Percentiles rank a stretch among this genome's conserved stretches.
These are phyloP conservation scores for Acanthurus lineatus DNA, from an alignment of 2,797 vertebrate genomes.

Conservation along the genomic window DNA sequence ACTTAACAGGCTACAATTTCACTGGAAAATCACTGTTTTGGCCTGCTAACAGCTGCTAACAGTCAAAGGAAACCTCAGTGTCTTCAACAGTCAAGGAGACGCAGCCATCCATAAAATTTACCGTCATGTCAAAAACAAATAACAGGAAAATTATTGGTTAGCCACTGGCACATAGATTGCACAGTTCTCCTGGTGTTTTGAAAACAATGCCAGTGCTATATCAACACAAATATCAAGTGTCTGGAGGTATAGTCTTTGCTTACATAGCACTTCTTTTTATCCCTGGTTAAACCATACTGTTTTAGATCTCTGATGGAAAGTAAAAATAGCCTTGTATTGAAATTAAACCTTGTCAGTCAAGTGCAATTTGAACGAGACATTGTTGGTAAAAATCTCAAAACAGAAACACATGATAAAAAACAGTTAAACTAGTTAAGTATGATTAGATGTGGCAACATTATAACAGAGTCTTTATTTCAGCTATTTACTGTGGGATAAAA, in stretches of 20 bases:
- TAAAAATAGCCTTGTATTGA: constrained; percentile 22
- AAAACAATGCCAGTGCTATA: constrained; percentile 59
- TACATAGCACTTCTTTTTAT: constrained; percentile 43
- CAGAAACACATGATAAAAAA: constrained; percentile 46
- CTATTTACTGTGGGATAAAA: too few species aligned
- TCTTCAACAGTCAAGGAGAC: constrained; percentile 59
- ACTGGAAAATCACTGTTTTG: constrained; percentile 66
- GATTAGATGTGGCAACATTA: constrained; percentile 26
- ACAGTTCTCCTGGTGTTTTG: constrained; percentile 54
- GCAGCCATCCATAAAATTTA: constrained; percentile 63
- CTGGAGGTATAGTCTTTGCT: constrained; percentile 55
- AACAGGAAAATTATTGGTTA: constrained; percentile 67
- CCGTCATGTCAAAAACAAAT: constrained; percentile 68
- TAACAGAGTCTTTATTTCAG: neutral
- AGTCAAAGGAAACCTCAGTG: constrained; percentile 55
- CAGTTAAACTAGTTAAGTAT: constrained; percentile 29
- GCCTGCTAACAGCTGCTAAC: constrained; percentile 25
- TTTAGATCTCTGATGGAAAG: constrained; percentile 47
- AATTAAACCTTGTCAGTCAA: constrained; percentile 50
- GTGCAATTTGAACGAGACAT: constrained; percentile 48
- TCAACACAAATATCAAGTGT: constrained; percentile 63
- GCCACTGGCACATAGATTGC: constrained; percentile 62
- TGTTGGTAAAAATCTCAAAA: neutral
- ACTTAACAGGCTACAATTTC: constrained; percentile 34
- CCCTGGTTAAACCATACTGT: constrained; percentile 43